phyloP scores from a whole-genome alignment of 1,140 invertebrate genomes.

The Pollicipes pollicipes region DNA sequence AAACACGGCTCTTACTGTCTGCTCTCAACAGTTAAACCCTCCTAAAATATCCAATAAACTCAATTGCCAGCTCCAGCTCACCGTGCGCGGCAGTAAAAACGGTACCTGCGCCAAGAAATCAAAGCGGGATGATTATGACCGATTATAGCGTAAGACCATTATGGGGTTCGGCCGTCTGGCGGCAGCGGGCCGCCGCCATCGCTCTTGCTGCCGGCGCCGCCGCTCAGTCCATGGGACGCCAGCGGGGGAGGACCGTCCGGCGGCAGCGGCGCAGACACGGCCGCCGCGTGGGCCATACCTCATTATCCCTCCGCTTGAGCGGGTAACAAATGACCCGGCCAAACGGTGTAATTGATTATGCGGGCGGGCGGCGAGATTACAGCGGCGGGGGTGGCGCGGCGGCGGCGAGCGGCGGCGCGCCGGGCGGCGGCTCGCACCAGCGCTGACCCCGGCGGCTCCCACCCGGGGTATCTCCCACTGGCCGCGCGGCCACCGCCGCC shows the following conservation, averaged over 20 bases:
- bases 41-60: not conserved
- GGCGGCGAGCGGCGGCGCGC: no score
- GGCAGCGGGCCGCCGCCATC: no score
- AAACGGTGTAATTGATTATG: not conserved
- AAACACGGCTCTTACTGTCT: not conserved
- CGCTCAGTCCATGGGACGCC: not conserved
- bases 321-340: not conserved
- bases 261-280: not conserved
- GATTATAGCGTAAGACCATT: not conserved
- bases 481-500: no score
- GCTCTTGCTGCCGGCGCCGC: not conserved
- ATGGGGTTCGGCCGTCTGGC: not conserved
- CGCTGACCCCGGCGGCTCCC: no score
- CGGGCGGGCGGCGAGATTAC: no score
- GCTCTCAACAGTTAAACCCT: not conserved
- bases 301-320: not conserved
- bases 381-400: no score
- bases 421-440: no score
- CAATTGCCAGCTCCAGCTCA: not conserved
- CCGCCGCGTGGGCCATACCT: not conserved
- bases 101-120: not conserved
- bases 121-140: not conserved
- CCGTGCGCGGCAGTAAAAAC: not conserved
- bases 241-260: no score
- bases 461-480: no score